Conservation (phyloP, 2,888 invertebrate genomes). For the Sipha maydis region DNA sequence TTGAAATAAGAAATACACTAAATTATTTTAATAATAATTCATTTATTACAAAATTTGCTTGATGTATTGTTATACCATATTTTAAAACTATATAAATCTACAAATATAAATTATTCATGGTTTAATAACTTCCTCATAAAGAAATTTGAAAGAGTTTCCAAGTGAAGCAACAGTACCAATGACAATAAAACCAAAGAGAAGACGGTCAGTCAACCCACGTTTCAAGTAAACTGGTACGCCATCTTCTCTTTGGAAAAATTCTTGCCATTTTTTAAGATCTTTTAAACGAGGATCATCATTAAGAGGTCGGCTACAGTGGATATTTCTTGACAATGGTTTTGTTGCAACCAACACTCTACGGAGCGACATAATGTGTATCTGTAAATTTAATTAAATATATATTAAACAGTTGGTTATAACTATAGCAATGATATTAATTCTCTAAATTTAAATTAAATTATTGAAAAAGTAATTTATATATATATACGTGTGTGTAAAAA, state of each 20-base stretch:
- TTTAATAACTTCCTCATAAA: conserved; percentile 50
- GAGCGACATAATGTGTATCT: conserved; percentile 24
- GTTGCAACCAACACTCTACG: conserved; percentile 20
- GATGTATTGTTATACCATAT: conserved; percentile 14
- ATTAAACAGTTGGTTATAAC: neutral
- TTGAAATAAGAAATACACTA: neutral
- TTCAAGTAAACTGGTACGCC: conserved; percentile 52
- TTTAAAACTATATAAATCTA: conserved; percentile 43
- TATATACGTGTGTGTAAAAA: too few species aligned
- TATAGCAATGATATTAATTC: neutral
- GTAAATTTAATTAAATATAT: neutral
- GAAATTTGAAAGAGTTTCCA: conserved; percentile 42
- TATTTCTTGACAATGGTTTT: conserved; percentile 36
- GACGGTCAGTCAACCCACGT: conserved; percentile 42
- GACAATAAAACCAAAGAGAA: conserved; percentile 33
- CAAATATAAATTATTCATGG: conserved; percentile 32
- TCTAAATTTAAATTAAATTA: neutral
- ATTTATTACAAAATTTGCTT: neutral
- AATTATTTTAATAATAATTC: conserved; percentile 9
- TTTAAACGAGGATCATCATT: conserved; percentile 22
- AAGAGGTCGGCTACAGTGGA: conserved; percentile 29
- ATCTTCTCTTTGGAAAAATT: conserved; percentile 42
- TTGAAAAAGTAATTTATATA: too few species aligned
- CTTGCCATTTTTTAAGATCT: conserved; percentile 52
- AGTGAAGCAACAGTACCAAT: conserved; percentile 13